phyloP scores from a whole-genome alignment of 2,797 vertebrate genomes.

The Hyperoplus immaculatus region DNA sequence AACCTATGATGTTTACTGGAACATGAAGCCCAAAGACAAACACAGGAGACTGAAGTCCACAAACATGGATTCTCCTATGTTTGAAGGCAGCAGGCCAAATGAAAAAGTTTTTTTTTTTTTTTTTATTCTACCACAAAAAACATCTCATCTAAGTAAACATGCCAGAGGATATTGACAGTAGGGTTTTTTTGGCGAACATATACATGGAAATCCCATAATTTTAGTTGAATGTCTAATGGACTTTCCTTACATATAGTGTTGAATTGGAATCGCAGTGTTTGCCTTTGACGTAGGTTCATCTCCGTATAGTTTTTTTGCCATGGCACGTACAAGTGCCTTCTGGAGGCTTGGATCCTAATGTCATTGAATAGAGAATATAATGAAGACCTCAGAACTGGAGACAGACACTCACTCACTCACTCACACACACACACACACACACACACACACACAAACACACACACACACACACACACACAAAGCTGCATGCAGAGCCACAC shows the following conservation, averaged over 20 bases:
- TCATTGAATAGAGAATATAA: background rate
- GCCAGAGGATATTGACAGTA: constrained; percentile 13
- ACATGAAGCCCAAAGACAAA: constrained; percentile 22
- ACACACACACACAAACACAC: too few species aligned
- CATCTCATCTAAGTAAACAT: constrained; percentile 35
- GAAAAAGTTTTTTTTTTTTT: background rate
- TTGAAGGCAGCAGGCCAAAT: constrained; percentile 4
- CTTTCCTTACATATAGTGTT: constrained; percentile 11
- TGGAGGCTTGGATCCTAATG: constrained; percentile 8
- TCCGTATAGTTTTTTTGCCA: background rate
- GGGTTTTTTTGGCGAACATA: background rate
- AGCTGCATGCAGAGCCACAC: background rate
- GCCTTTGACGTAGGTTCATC: constrained; percentile 3
- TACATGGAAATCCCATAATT: background rate
- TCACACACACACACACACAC: too few species aligned
- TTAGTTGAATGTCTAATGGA: constrained; percentile 5
- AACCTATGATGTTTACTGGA: constrained; percentile 52
- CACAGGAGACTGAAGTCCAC: background rate
- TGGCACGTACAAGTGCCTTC: constrained; percentile 2
- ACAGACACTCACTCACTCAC: background rate
- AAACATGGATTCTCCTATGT: constrained; percentile 20
- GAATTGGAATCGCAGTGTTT: constrained; percentile 23
- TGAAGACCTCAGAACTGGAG: background rate
- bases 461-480: too few species aligned
- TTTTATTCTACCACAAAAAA: background rate